Percentiles rank a stretch among this genome's conserved stretches.
Conservation (phyloP, 2,888 invertebrate genomes). For the Hyposoter dolosus region DNA sequence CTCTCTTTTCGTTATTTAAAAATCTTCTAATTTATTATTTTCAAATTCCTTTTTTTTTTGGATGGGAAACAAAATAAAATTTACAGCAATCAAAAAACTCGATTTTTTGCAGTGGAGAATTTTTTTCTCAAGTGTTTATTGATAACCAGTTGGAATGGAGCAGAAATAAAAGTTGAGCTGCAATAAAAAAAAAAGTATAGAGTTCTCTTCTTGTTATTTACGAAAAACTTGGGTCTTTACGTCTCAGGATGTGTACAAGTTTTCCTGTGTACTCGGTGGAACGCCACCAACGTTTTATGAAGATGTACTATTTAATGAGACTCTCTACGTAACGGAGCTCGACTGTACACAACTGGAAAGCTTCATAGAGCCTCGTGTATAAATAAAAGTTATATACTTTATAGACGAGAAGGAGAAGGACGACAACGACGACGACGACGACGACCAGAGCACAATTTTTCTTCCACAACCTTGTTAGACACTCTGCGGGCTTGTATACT, state of each 20-base stretch:
- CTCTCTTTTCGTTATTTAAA: neutral
- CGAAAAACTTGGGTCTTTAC: constrained; percentile 1
- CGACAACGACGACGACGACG: neutral
- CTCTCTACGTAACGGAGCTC: constrained; percentile 2
- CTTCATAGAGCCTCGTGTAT: neutral
- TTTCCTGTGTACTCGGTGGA: constrained; percentile 7
- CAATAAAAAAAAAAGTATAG: neutral
- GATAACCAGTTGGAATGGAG: neutral
- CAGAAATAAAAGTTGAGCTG: neutral
- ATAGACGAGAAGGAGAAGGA: neutral
- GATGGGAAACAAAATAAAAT: neutral
- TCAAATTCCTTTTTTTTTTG: neutral
- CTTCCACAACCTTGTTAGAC: constrained; percentile 8
- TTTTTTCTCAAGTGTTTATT: neutral
- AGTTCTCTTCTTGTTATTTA: neutral
- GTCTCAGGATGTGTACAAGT: neutral
- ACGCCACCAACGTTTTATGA: constrained; percentile 33
- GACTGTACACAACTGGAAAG: neutral
- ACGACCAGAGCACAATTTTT: neutral
- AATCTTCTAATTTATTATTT: neutral
- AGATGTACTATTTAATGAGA: constrained; percentile 50
- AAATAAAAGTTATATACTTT: constrained; percentile 15
- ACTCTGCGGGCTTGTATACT: neutral
- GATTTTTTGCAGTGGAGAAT: neutral
- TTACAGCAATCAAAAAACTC: neutral